Base-by-base conservation (phyloP, 2,113 vertebrate species). In the Oreocharis arfaki region DNA sequence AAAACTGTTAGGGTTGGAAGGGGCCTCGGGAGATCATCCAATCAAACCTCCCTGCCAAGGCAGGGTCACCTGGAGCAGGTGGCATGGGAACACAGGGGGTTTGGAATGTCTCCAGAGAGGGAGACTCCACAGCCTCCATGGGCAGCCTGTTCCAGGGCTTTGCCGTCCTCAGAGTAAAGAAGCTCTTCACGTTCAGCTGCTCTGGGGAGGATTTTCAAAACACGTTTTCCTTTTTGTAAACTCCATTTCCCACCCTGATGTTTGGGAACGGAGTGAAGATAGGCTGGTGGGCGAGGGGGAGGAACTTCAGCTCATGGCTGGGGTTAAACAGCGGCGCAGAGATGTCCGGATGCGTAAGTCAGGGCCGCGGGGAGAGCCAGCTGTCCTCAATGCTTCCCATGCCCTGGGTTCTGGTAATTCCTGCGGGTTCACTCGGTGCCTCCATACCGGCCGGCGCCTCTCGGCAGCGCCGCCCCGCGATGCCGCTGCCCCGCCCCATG, bases 331-430 rank as follows among this genome's bases (percentile, higher is more conserved):
- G 30, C 14, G 1, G 5, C 42, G 24, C 61, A 14, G 61, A 50
- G 33, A 15, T 2, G 4, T 19, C 44, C 2, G 4, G 17, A 14
- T 0, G n/a, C 1, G 1, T 2, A 15, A 21, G 5, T 16, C 35
- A n/a, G 19, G 24, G 19, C 33, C 4, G 22, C 14, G 41, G n/a
- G 4, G 27, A 20, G 11, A 37, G 5, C 23, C 37, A 2, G 2
- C 33, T 3, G 7, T 3, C 15, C 47, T 7, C 22, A 0, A 1
- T 0, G 7, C 15, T 32, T 11, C 12, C 28, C 24, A 16, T 2
- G 59, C 41, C 17, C 26, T 0, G 13, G 2, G 0, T 49, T 30
- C 24, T 9, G 3, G 0, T 1, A 23, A 7, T 3, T n/a, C n/a
- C 41, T 18, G 12, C 14, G 5, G 9, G 1, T 3, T 33, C 56